Evolutionary conservation across 2,113 vertebrate species (phyloP).

Genomic region (Capreolus pygargus): DNA sequence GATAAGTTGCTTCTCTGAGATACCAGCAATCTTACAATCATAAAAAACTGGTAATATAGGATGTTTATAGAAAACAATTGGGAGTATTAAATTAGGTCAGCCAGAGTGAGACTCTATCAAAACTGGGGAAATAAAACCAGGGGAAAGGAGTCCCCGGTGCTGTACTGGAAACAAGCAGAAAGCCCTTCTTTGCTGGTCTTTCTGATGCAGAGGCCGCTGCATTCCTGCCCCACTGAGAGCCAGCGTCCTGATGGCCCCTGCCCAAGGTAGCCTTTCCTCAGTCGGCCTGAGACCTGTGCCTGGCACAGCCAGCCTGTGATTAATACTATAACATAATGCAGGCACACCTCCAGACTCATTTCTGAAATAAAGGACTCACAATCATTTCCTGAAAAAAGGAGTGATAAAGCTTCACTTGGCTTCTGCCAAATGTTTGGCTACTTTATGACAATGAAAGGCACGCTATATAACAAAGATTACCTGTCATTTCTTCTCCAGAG

Average conservation of each 20-base stretch:
- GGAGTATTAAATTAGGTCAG: neutral
- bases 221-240: neutral
- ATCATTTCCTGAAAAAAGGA: neutral
- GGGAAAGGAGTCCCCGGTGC: neutral
- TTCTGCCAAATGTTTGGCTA: neutral
- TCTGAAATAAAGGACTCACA: neutral
- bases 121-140: neutral
- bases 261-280: neutral
- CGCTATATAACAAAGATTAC: neutral
- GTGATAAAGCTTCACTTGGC: neutral
- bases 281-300: neutral
- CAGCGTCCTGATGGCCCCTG: neutral
- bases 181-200: neutral
- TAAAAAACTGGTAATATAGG: neutral
- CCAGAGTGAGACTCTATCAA: neutral
- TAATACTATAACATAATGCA: neutral
- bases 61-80: neutral
- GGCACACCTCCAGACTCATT: neutral
- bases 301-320: neutral
- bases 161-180: neutral
- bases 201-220: fast-evolving
- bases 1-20: neutral
- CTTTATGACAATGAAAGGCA: neutral
- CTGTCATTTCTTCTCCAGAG: neutral
- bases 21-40: neutral